Evolutionary conservation across 2,113 vertebrate species (phyloP).

Genomic region (Lamprotornis superbus): DNA sequence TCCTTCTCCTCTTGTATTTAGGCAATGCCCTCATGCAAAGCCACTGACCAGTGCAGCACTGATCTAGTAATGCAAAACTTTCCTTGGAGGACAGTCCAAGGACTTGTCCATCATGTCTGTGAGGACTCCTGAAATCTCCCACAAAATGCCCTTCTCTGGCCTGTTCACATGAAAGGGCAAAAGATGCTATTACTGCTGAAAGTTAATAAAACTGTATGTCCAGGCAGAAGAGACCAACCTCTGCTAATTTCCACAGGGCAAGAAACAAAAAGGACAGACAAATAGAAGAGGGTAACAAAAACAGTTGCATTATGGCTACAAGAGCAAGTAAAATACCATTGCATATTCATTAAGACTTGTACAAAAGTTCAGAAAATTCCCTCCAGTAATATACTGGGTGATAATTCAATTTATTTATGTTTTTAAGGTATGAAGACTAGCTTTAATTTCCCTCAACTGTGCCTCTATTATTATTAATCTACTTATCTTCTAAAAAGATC

Average conservation of each 20-base stretch:
- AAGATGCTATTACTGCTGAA: neutral
- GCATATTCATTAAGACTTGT: neutral
- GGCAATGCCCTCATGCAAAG: neutral
- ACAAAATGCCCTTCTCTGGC: neutral
- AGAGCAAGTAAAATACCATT: neutral
- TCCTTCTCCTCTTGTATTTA: neutral
- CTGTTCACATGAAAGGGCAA: neutral
- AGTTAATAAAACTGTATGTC: neutral
- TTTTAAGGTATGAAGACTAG: conserved; percentile 46
- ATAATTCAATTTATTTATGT: conserved; percentile 54
- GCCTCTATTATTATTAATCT: conserved; percentile 40
- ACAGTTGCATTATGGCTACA: neutral
- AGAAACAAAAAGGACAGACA: neutral
- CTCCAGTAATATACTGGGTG: conserved; percentile 1
- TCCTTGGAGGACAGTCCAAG: neutral
- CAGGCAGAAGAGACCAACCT: neutral
- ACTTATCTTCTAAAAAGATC: conserved; percentile 37
- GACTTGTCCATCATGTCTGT: no score
- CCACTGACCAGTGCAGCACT: neutral
- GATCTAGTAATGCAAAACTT: neutral
- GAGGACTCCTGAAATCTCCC: neutral
- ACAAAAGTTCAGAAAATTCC: conserved; percentile 35
- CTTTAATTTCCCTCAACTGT: conserved; percentile 30
- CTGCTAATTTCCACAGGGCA: neutral
- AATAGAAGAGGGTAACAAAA: neutral